Base-by-base conservation (phyloP, 2,113 vertebrate genomes). In the Mystacornis crossleyi region DNA sequence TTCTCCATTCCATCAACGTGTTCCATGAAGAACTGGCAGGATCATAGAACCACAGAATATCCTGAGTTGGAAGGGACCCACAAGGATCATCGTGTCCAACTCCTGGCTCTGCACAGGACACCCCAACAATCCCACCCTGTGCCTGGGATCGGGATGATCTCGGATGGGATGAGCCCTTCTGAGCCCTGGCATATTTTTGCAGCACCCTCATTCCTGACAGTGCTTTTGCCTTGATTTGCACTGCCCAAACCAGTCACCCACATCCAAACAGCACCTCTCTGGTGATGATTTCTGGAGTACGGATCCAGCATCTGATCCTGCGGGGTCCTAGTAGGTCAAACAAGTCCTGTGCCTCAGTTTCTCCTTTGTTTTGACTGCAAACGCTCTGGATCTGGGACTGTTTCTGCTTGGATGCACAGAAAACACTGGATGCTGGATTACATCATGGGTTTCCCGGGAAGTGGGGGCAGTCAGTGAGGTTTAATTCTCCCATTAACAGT, bases 81-180 rank as follows among this genome's bases (percentile, higher is more conserved):
- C 12, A 24, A 73, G 13, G 28, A 58, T 17, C 36, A 24, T 20
- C 0, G 0, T 33, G 26, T 8, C 75, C 58, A 57, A 1, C 60
- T 43, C 43, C 60, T 66, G 86, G 26, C 14, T 51, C 60, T 45
- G 53, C 77, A 66, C 33, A 81, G 67, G 15, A 29, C 45, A 58
- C 18, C 15, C 53, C 77, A 60, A 14, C 12, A 38, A 29, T n/a
- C 33, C 60, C 51, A 51, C 9, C 7, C 34, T 17, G n/a, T 31
- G 19, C 40, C 55, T 31, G 48, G 42, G 24, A 14, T 3, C 0
- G 2, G 45, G 42, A 29, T 64, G 18, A 23, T 18, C 43, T 26
- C 2, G 0, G 43, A 14, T 28, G 0, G 0, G 40, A 55, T 0
- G 1, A 88, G 19, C 9, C 28, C 29, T 53, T 33, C 64, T 38